A percentile compares a stretch with the other conserved stretches of the same genome.
Evolutionary conservation across 1,140 invertebrate genomes (phyloP).

Genomic region (Drosophila subpulchrella): DNA sequence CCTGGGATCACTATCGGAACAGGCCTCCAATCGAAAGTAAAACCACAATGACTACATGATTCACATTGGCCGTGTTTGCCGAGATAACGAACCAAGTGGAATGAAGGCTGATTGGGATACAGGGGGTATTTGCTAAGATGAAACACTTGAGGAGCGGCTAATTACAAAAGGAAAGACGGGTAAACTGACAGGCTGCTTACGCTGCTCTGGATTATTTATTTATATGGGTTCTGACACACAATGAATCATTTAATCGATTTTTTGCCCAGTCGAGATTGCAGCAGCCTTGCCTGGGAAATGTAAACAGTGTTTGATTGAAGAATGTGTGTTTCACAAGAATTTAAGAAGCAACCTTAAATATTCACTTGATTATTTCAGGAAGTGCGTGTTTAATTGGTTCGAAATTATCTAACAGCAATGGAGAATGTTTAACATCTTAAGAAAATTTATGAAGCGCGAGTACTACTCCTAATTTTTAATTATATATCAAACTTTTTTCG

Average conservation of each 20-base stretch:
- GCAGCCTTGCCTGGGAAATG: constrained; percentile 7
- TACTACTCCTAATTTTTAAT: too few species aligned
- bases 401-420: not conserved
- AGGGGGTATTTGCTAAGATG: constrained; percentile 21
- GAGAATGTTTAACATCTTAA: not conserved
- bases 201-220: constrained; percentile 37
- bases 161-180: constrained; percentile 1
- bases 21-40: constrained; percentile 37
- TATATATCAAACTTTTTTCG: too few species aligned
- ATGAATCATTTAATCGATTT: constrained; percentile 41
- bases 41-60: constrained; percentile 32
- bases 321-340: not conserved
- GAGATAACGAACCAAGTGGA: constrained; percentile 26
- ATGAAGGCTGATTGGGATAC: constrained; percentile 3
- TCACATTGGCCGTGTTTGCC: constrained; percentile 22
- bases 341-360: not conserved
- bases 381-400: not conserved
- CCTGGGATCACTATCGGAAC: constrained; percentile 32
- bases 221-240: constrained; percentile 18
- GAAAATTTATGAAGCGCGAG: not conserved
- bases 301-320: constrained; percentile 2
- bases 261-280: constrained; percentile 12
- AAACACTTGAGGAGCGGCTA: constrained; percentile 39
- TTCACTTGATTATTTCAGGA: not conserved
- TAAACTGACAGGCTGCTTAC: constrained; percentile 9